These are phyloP conservation scores for Mycteria americana DNA, from an alignment of 2,797 vertebrate genomes.

Conservation along the genomic window DNA sequence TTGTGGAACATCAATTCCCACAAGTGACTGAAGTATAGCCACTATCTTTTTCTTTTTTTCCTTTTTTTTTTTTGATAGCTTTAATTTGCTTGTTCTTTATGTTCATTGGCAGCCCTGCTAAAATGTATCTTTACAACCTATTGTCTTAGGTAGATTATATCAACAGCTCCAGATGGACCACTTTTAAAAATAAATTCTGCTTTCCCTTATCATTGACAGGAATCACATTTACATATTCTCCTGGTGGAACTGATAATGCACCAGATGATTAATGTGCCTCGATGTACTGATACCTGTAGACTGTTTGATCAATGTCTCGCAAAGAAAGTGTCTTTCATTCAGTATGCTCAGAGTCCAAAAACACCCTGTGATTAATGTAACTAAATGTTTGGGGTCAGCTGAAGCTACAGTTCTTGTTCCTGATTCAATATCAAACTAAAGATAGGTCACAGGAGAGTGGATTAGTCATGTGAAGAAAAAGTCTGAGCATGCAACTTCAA, in stretches of 20 bases:
- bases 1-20: not conserved
- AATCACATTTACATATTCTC: slow-evolving; percentile 99
- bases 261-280: slow-evolving; percentile 93
- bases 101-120: slow-evolving; percentile 70
- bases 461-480: slow-evolving; percentile 85
- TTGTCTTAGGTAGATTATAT: slow-evolving; percentile 79
- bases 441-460: slow-evolving; percentile 84
- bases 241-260: slow-evolving; percentile 87
- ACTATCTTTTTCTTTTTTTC: not conserved
- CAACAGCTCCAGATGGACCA: slow-evolving; percentile 87
- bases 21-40: not conserved
- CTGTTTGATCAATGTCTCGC: slow-evolving; percentile 89
- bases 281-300: slow-evolving; percentile 95
- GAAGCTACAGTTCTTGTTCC: slow-evolving; percentile 77
- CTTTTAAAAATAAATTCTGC: slow-evolving; percentile 90
- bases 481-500: slow-evolving; percentile 38
- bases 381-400: slow-evolving; percentile 89
- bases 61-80: not conserved
- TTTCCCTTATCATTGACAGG: slow-evolving; percentile 89
- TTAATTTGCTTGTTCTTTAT: slow-evolving; percentile 72
- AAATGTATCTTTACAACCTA: slow-evolving; percentile 80
- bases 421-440: slow-evolving; percentile 84
- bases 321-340: slow-evolving; percentile 92
- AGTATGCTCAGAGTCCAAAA: slow-evolving; percentile 80
- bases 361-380: slow-evolving; percentile 92